Evolutionary conservation across 2,113 vertebrate genomes (phyloP).

Genomic region (Actenoides lindsayi): DNA sequence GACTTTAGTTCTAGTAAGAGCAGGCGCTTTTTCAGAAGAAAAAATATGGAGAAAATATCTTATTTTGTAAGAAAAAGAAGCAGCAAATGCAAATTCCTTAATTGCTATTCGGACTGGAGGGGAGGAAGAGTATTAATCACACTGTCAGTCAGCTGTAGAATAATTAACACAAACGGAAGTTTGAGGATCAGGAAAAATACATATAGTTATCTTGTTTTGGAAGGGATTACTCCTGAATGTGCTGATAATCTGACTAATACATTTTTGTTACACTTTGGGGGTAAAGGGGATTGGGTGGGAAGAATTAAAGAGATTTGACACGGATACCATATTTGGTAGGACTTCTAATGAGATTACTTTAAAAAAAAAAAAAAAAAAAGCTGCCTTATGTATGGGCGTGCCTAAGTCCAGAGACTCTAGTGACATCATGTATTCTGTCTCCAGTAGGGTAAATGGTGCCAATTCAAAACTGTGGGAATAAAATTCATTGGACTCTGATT

Average conservation of each 20-base stretch:
- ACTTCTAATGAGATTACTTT: conserved; percentile 51
- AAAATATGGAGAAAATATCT: neutral
- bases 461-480: conserved; percentile 19
- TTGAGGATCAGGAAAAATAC: conserved; percentile 14
- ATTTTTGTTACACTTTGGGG: conserved; percentile 33
- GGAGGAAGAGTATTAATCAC: neutral
- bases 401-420: conserved; percentile 50
- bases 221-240: conserved; percentile 41
- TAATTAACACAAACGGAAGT: conserved; percentile 58
- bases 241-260: conserved; percentile 48
- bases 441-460: conserved; percentile 1
- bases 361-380: neutral
- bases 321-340: conserved; percentile 54
- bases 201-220: conserved; percentile 22
- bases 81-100: neutral
- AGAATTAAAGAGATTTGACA: conserved; percentile 65
- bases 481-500: conserved; percentile 28
- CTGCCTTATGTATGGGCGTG: conserved; percentile 4
- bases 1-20: neutral
- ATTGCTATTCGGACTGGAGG: conserved; percentile 18
- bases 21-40: neutral
- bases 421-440: conserved; percentile 44
- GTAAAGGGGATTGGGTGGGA: conserved; percentile 47
- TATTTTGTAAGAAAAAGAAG: conserved; percentile 1
- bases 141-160: conserved; percentile 24